These are phyloP conservation scores for Corydoras maculifer DNA, from an alignment of 2,113 vertebrate genomes.

Conservation along the genomic window DNA sequence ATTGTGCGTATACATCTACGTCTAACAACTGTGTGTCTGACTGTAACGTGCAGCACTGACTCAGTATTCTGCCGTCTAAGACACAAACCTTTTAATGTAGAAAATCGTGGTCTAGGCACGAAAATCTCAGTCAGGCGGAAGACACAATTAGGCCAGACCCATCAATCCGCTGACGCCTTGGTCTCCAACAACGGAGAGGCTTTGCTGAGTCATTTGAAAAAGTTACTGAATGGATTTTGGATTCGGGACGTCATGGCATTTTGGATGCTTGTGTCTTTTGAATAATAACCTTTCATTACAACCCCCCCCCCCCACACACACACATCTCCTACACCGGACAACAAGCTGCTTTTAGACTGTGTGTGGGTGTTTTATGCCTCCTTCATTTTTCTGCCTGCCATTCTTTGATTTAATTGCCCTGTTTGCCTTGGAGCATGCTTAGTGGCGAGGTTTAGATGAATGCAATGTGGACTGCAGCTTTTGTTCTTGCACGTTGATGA, in stretches of 20 bases:
- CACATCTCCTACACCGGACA: slow-evolving; percentile 5
- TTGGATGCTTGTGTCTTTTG: slow-evolving; percentile 17
- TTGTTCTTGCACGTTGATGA: slow-evolving; percentile 33
- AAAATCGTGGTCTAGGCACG: slow-evolving; percentile 16
- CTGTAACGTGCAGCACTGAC: slow-evolving; percentile 45
- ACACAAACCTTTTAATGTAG: slow-evolving; percentile 3
- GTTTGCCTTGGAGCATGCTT: slow-evolving; percentile 26
- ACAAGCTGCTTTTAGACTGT: slow-evolving; percentile 47
- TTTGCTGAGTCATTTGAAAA: slow-evolving; percentile 22
- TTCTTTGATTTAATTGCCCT: slow-evolving; percentile 33
- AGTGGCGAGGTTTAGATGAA: slow-evolving; percentile 9
- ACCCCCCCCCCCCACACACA: slow-evolving; percentile 30
- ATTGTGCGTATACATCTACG: too few relatives aligned
- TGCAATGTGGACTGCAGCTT: slow-evolving; percentile 29
- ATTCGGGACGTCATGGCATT: neutral
- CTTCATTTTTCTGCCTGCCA: slow-evolving; percentile 42
- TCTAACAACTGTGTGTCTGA: slow-evolving; percentile 44
- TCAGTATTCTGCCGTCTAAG: slow-evolving; percentile 24
- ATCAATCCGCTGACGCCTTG: slow-evolving; percentile 12
- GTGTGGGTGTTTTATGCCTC: slow-evolving; percentile 47
- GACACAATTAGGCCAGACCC: slow-evolving; percentile 18
- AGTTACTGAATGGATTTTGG: slow-evolving; percentile 23
- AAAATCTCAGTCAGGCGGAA: slow-evolving; percentile 5
- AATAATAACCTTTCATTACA: slow-evolving; percentile 20
- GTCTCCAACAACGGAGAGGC: neutral